Conservation (phyloP, 2,888 invertebrate genomes). For the Eurois occulta region DNA sequence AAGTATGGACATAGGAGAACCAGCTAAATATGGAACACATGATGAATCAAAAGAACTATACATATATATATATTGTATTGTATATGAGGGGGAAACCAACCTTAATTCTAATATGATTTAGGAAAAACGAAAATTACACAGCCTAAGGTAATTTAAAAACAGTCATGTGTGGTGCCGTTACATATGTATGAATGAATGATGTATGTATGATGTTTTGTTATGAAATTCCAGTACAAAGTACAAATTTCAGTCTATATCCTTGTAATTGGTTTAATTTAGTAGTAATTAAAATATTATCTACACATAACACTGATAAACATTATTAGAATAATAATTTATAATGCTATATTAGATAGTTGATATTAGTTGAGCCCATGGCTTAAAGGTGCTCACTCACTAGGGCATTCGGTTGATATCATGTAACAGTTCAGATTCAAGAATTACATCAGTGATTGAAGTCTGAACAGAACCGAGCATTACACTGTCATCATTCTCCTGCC, state of each 20-base stretch:
- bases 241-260: slow-evolving; percentile 2
- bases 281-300: slow-evolving; percentile 40
- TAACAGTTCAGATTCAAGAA: not conserved
- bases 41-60: too few relatives aligned
- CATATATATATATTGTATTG: too few relatives aligned
- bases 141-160: too few relatives aligned
- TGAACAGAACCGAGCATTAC: not conserved
- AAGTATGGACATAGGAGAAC: too few relatives aligned
- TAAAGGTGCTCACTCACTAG: not conserved
- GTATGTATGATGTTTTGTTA: not conserved
- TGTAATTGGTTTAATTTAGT: slow-evolving; percentile 34
- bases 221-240: slow-evolving; percentile 31
- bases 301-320: slow-evolving; percentile 22
- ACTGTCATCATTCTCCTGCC: not conserved
- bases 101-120: too few relatives aligned
- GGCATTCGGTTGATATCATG: not conserved
- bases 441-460: too few relatives aligned
- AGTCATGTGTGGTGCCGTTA: too few relatives aligned
- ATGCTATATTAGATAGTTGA: not conserved
- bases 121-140: too few relatives aligned
- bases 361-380: not conserved
- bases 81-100: too few relatives aligned
- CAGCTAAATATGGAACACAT: too few relatives aligned
- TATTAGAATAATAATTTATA: slow-evolving; percentile 20
- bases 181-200: too few relatives aligned